Evolutionary conservation across 2,113 vertebrate genomes (phyloP).

Genomic region (Plestiodon gilberti): DNA sequence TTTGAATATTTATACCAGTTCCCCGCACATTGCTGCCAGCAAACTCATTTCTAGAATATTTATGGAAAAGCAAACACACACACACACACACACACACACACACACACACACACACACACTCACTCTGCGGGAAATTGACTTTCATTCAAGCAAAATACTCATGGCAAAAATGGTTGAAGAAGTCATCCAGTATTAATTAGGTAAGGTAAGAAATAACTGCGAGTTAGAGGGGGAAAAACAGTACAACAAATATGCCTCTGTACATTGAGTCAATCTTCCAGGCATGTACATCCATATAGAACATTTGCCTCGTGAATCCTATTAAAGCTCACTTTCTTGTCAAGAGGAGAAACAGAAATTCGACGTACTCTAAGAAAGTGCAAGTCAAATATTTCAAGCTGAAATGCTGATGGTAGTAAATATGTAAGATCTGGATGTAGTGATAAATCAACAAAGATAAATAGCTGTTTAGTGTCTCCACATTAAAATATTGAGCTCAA

Average conservation of each 20-base stretch:
- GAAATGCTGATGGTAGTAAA: slow-evolving; percentile 48
- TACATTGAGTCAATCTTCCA: slow-evolving; percentile 3
- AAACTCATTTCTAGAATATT: slow-evolving; percentile 17
- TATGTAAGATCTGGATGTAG: slow-evolving; percentile 25
- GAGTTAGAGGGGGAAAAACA: slow-evolving; percentile 5
- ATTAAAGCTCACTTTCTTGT: slow-evolving; percentile 37
- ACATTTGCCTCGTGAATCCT: slow-evolving; percentile 16
- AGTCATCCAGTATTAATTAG: slow-evolving; percentile 5
- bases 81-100: too few relatives aligned
- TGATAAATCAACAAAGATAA: slow-evolving; percentile 41
- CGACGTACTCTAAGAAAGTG: slow-evolving; percentile 28
- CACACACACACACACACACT: too few relatives aligned
- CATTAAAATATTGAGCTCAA: slow-evolving; percentile 35
- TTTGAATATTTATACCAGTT: neutral
- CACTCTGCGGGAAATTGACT: neutral
- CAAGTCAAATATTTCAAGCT: slow-evolving; percentile 49
- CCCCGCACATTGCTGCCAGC: neutral
- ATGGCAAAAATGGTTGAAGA: neutral
- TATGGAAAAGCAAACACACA: neutral
- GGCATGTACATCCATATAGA: slow-evolving; percentile 23
- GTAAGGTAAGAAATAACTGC: slow-evolving; percentile 1
- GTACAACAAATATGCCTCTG: neutral
- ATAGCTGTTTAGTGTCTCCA: slow-evolving; percentile 34
- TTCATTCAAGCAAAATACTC: slow-evolving; percentile 20
- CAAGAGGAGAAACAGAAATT: slow-evolving; percentile 25